phyloP scores from a whole-genome alignment of 2,888 invertebrate genomes.

The Eremobia ochroleuca region DNA sequence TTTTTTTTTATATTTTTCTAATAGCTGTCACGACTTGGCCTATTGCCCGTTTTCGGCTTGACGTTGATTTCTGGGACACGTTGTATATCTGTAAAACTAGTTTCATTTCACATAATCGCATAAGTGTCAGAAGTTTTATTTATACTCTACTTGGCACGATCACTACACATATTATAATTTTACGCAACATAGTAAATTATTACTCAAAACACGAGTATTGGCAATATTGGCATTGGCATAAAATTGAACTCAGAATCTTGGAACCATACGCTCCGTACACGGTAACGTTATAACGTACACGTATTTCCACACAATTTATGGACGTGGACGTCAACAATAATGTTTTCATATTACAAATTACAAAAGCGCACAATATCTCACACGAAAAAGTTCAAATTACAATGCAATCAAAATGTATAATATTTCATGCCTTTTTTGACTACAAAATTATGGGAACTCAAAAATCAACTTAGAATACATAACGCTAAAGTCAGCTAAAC shows the following conservation, averaged over 20 bases:
- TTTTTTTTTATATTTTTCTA: no score
- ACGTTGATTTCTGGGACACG: no score
- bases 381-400: neutral
- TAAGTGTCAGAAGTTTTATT: neutral
- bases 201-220: conserved; percentile 31
- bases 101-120: neutral
- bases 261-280: neutral
- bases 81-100: conserved; percentile 10
- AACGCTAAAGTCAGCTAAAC: no score
- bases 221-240: conserved; percentile 41
- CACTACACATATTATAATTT: conserved; percentile 42
- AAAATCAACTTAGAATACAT: neutral
- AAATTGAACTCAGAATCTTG: neutral
- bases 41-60: no score
- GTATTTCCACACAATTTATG: no score
- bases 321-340: no score
- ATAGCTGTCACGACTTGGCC: no score
- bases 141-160: conserved; percentile 70
- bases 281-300: no score
- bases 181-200: conserved; percentile 16
- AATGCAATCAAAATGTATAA: neutral
- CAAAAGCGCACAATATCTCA: no score
- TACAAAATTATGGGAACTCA: neutral
- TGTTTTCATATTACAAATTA: no score
- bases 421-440: neutral